phyloP scores from a whole-genome alignment of 2,113 vertebrate genomes.

The Corvus hawaiiensis region DNA sequence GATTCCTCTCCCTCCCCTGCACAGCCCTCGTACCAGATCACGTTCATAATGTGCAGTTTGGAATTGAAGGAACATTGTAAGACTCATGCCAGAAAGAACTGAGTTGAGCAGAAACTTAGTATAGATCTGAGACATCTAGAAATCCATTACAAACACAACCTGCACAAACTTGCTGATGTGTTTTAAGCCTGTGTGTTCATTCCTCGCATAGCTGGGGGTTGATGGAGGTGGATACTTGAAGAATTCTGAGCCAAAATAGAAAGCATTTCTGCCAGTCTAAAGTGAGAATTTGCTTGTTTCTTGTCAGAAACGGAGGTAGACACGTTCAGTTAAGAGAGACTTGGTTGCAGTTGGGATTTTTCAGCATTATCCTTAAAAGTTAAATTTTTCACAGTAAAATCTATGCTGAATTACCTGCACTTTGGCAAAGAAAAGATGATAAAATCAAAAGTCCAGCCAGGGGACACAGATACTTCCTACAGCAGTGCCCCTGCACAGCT shows the following conservation, averaged over 20 bases:
- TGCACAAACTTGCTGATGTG: slow-evolving; percentile 20
- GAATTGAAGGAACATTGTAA: not conserved
- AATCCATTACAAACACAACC: not conserved
- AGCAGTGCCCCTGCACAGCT: not conserved
- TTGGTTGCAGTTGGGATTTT: not conserved
- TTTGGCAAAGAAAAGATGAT: not conserved
- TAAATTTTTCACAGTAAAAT: not conserved
- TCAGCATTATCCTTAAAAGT: not conserved
- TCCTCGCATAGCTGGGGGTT: not conserved
- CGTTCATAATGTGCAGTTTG: not conserved
- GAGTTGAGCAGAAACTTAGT: not conserved
- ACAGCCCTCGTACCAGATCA: not conserved
- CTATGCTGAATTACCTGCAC: not conserved
- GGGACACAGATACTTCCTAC: not conserved
- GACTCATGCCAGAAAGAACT: not conserved
- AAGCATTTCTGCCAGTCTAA: not conserved
- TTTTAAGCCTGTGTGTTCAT: not conserved
- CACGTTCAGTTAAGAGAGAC: not conserved
- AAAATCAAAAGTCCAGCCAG: not conserved
- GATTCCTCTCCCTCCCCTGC: not conserved
- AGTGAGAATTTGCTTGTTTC: not conserved
- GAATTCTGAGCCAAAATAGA: not conserved
- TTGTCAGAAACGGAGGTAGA: not conserved
- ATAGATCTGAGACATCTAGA: not conserved
- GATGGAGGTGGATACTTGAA: not conserved